Evolutionary conservation across 2,888 invertebrate genomes (phyloP), one percentile per base, ranked within the genome.

Genomic region (Chironomus tentans): DNA sequence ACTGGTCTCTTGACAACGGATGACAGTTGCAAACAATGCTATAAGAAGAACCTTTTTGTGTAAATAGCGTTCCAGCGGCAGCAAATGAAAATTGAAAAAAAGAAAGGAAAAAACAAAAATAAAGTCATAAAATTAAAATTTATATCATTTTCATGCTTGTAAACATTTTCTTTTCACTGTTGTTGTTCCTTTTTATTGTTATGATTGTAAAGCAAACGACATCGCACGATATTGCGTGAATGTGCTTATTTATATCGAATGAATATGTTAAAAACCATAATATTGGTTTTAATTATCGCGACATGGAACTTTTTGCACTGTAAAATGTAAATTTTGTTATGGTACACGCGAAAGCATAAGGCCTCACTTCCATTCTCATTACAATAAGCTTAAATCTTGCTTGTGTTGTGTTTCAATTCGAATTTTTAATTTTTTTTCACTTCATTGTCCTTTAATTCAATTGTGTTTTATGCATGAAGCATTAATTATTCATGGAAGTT

Each of bases 251-350:
- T 56, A 18, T 56, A 56, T 56, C 56, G 56, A 56, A 56, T 56
- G 56, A 56, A 65, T 65, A 65, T 65, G 65, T 65, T 24, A 48
- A 47, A 47, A 70, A 47, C 10, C 61, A 72, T 61, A 72, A 72
- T 72, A 72, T 72, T 72, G 72, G 61, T 28, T 72, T 72, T 72
- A 61, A 72, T 72, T 72, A 72, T 28, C 72, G 62, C 56, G 28
- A 21, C 56, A 56, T 56, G 56, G 56, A 15, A 56, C 56, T 18
- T 50, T 50, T 69, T 48, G 38, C 28, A 56, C 24, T 38, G 38
- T 38, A 38, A 38, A 38, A 38, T 38, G 38, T 38, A 10, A 38
- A 38, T 38, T 38, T 38, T 10, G 2, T 38, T 38, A 1, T 7
- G 38, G 38, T 38, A 38, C 38, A 38, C 38, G 38, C 38, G 38